phyloP scores from a whole-genome alignment of 2,797 vertebrate genomes.

The Sciurus vulgaris region DNA sequence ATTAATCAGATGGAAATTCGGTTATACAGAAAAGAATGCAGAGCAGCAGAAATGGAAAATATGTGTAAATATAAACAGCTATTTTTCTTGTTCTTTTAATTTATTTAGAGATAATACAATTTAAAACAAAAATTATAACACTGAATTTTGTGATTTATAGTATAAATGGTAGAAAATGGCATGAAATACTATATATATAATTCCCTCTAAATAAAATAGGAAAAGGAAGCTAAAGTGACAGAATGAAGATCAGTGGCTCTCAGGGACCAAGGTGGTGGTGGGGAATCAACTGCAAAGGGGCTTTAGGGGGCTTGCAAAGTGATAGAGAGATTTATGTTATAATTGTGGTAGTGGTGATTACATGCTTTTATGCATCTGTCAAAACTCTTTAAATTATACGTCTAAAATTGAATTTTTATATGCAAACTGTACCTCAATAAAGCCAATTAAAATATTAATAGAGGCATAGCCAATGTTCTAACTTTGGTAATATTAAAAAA shows the following conservation, averaged over 20 bases:
- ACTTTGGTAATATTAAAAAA: constrained; percentile 2
- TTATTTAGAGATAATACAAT: neutral
- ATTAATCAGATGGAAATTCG: neutral
- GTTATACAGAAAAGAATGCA: neutral
- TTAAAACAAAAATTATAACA: constrained; percentile 19
- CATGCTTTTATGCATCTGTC: neutral
- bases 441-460: constrained; percentile 11
- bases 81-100: neutral
- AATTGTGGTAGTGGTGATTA: neutral
- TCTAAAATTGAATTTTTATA: neutral
- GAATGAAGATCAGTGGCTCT: neutral
- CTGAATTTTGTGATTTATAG: neutral
- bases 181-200: neutral
- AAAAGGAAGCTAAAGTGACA: neutral
- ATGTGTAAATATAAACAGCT: neutral
- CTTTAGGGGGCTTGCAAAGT: neutral
- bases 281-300: neutral
- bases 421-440: neutral
- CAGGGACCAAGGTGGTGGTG: neutral
- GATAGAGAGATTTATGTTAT: neutral
- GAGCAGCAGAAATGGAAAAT: neutral
- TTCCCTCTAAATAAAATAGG: neutral
- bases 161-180: neutral
- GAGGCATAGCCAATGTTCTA: neutral
- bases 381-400: neutral